Conservation (phyloP, 2,113 vertebrate species). For the Pelmatolapia mariae region DNA sequence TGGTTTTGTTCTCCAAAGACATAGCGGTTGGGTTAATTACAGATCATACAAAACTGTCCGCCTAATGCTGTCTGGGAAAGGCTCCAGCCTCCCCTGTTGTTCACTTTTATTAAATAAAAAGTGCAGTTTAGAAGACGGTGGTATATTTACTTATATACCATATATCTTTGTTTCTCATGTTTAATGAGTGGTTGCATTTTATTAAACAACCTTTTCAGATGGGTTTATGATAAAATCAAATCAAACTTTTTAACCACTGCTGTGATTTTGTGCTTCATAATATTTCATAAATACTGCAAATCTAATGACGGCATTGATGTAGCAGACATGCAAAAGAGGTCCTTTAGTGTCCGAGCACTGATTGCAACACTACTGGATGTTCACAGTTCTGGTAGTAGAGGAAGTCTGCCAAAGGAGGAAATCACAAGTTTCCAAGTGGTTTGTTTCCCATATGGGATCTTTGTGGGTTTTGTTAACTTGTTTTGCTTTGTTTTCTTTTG, state of each 20-base stretch:
- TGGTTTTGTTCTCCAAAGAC: neutral
- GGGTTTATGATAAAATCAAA: fast-evolving
- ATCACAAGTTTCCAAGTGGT: neutral
- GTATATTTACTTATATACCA: neutral
- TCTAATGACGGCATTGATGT: neutral
- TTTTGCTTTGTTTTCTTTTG: neutral
- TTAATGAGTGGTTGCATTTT: neutral
- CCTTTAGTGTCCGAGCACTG: neutral
- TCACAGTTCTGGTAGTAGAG: neutral
- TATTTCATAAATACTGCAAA: neutral
- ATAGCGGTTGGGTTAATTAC: neutral
- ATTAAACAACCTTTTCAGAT: neutral
- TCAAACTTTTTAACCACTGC: fast-evolving
- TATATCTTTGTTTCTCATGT: neutral
- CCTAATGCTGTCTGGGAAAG: fast-evolving
- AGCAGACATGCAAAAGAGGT: fast-evolving
- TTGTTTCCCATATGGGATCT: neutral
- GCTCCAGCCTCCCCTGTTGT: neutral
- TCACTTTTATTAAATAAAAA: neutral
- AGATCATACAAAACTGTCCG: fast-evolving
- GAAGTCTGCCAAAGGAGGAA: neutral
- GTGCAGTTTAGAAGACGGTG: neutral
- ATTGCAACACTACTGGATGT: neutral
- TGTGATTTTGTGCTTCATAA: neutral
- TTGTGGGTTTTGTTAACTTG: neutral